Conservation (phyloP, 2,113 vertebrate species). For the Hiodon tergisus region DNA sequence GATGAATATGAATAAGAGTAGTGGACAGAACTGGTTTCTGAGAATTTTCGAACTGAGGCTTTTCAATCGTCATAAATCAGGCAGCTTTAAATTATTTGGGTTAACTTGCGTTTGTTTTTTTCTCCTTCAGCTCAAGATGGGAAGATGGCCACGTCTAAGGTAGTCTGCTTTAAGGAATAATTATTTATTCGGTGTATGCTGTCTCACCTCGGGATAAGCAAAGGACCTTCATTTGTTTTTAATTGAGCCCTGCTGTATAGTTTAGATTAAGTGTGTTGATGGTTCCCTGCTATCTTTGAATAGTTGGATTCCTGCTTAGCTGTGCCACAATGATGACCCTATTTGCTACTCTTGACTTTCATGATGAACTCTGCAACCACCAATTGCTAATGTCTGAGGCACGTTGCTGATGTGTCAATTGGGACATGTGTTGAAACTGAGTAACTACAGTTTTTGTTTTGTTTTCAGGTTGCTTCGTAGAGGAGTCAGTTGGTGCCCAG, state of each 20-base stretch:
- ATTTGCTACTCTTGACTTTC: slow-evolving; percentile 6
- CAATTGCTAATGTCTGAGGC: background rate
- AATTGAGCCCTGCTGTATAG: no score
- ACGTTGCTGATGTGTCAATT: no score
- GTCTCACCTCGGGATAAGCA: no score
- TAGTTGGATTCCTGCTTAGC: background rate
- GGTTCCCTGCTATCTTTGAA: background rate
- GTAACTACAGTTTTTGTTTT: background rate
- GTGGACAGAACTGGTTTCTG: slow-evolving; percentile 24
- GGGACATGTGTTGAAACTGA: background rate
- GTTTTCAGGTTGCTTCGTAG: background rate
- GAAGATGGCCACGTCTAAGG: background rate
- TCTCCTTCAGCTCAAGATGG: background rate
- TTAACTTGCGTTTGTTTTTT: background rate
- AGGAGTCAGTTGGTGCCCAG: background rate
- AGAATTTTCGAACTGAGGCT: slow-evolving; percentile 12
- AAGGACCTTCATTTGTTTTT: no score
- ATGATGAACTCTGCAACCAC: background rate
- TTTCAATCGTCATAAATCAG: no score
- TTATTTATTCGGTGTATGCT: background rate
- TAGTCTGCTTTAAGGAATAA: background rate
- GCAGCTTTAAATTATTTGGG: no score
- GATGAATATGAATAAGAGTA: slow-evolving; percentile 22
- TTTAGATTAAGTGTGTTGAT: background rate
- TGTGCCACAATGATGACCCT: background rate